Conservation (phyloP, 2,797 vertebrate species). For the Gymnothorax reevesii region DNA sequence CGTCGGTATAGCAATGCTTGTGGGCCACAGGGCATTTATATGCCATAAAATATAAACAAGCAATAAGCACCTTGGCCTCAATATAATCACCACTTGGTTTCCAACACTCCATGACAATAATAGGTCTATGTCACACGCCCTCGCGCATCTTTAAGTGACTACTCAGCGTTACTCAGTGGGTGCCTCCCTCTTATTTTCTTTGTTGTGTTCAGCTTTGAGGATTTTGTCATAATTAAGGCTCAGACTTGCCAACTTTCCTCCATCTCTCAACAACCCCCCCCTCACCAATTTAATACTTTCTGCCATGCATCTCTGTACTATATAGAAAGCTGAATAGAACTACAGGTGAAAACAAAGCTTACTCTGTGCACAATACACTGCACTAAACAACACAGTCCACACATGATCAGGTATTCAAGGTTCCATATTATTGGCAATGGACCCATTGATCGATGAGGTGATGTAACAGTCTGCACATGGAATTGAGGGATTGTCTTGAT, state of each 20-base stretch:
- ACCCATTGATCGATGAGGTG: no score
- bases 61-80: background rate
- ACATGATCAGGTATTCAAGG: no score
- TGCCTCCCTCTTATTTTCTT: background rate
- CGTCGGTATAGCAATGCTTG: background rate
- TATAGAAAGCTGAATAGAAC: background rate
- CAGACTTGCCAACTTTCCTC: background rate
- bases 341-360: background rate
- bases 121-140: background rate
- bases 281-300: background rate
- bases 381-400: background rate
- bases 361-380: background rate
- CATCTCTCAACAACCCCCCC: no score
- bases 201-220: background rate
- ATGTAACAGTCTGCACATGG: no score
- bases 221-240: background rate
- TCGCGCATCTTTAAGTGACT: background rate
- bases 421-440: no score
- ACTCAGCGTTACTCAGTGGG: background rate
- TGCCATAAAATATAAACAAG: background rate
- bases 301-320: background rate
- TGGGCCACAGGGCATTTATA: background rate
- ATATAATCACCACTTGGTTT: background rate
- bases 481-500: no score
- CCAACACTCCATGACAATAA: background rate